Conservation (phyloP, 2,888 invertebrate genomes). For the Eurois occulta region DNA sequence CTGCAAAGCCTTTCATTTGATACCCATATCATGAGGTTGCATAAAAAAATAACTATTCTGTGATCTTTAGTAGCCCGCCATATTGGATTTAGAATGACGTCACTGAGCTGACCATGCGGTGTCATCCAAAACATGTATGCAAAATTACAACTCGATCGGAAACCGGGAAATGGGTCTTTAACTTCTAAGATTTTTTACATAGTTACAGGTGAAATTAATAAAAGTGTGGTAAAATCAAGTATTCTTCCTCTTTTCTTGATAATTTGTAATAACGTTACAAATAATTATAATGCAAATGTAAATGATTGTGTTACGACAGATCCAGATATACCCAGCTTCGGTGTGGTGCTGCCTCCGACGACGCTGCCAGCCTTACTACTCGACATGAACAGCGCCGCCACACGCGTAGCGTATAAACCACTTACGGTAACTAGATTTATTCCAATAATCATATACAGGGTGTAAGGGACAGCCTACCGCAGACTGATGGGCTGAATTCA, state of each 20-base stretch:
- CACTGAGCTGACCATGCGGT: not conserved
- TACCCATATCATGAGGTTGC: not conserved
- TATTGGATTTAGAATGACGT: not conserved
- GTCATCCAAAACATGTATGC: not conserved
- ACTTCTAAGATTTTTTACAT: not conserved
- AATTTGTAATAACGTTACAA: not conserved
- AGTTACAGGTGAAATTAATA: not conserved
- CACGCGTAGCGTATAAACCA: constrained; percentile 75
- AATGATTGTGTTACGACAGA: constrained; percentile 51
- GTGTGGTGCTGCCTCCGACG: constrained; percentile 78
- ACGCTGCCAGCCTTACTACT: constrained; percentile 74
- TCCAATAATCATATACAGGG: not conserved
- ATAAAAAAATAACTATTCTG: not conserved
- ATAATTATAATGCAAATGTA: not conserved
- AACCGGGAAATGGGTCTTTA: not conserved
- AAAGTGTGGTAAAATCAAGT: not conserved
- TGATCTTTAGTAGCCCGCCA: not conserved
- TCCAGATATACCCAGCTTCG: constrained; percentile 74
- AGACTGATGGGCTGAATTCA: no score
- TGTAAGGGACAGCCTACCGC: no score
- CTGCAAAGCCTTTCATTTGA: not conserved
- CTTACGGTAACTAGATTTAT: constrained; percentile 73
- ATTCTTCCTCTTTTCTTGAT: not conserved
- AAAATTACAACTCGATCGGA: not conserved
- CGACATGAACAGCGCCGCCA: constrained; percentile 85